Conservation (phyloP, 2,113 vertebrate species). For the Nesospiza acunhae region DNA sequence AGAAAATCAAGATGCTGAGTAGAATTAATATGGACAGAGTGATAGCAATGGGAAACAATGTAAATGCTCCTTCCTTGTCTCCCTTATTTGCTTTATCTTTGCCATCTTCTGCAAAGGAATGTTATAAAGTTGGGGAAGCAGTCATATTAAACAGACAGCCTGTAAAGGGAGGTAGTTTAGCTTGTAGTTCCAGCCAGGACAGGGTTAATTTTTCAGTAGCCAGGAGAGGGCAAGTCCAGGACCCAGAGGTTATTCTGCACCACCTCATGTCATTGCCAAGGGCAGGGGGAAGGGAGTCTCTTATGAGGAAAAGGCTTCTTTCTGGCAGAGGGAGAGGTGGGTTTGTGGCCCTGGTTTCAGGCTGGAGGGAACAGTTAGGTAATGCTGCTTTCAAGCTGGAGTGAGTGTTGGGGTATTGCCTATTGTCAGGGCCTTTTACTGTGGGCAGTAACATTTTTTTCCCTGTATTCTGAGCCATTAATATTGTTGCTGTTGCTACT, state of each 20-base stretch:
- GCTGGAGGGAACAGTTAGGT: not conserved
- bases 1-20: not conserved
- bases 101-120: not conserved
- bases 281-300: not conserved
- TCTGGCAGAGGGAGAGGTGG: not conserved
- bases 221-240: not conserved
- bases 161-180: not conserved
- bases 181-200: not conserved
- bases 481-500: not conserved
- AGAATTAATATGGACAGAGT: not conserved
- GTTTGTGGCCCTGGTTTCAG: not conserved
- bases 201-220: not conserved
- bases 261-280: not conserved
- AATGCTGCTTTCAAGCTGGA: not conserved
- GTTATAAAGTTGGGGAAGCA: not conserved
- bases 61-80: not conserved
- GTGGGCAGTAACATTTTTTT: not conserved
- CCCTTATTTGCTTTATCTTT: not conserved
- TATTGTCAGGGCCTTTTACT: accelerated
- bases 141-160: not conserved
- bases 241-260: not conserved
- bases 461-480: not conserved
- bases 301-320: no score
- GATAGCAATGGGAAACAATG: not conserved
- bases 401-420: not conserved